Base-by-base conservation (phyloP, 2,888 invertebrate species). In the Scotopteryx bipunctaria region DNA sequence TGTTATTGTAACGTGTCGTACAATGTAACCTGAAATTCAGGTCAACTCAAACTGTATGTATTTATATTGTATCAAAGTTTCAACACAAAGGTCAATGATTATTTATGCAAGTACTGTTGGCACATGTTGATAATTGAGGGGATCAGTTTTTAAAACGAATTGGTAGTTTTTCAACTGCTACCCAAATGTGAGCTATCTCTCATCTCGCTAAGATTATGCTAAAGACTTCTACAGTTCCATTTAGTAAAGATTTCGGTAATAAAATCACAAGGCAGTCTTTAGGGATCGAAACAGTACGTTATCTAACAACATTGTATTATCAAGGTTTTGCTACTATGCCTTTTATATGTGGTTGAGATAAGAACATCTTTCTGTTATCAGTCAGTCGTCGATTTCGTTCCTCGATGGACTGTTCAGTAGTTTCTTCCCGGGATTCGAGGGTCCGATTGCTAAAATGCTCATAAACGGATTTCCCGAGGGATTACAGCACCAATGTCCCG, bases 341-440 rank as follows among this genome's bases (percentile, higher is more conserved):
- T 75, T 78, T 71, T 78, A 78, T 76, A 75, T 71, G 70, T 66
- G 66, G 64, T 59, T 54, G 57, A 73, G 88, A 88, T 88, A 90
- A 88, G 80, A 73, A 62, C 83, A 86, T 86, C 87, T 84, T 78
- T 77, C 64, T 69, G 66, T 69, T 88, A 89, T 89, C 88, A 90
- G 89, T 90, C 75, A 80, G 70, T 75, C 78, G 83, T 71, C 69
- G 85, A 86, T 86, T 81, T 80, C 71, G 79, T 72, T 67, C 75
- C 74, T 81, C 72, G 83, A 87, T 89, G 87, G 89, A 86, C 89
- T 84, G 76, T 69, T 77, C 67, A 59, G 63, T 59, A 50, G 71
- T 67, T 67, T 50, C 44, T 42, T 62, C 53, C 55, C 45, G 61
- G 63, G 63, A 63, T 65, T 64, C 55, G 47, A 61, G 64, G 54